A percentile compares a stretch with the other conserved stretches of the same genome.
phyloP scores from a whole-genome alignment of 2,113 vertebrate genomes.

The Dicentrarchus labrax region DNA sequence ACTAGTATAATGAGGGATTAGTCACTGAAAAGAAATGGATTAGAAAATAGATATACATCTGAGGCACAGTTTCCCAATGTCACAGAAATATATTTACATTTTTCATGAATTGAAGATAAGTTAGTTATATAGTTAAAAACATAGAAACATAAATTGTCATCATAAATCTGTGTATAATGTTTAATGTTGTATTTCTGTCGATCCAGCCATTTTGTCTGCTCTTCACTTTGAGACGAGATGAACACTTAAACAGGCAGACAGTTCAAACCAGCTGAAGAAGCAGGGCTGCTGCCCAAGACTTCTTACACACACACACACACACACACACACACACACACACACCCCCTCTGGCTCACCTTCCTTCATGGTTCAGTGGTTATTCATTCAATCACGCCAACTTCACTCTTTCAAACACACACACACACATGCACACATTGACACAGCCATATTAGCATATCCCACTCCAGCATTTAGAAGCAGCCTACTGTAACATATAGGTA shows the following conservation, averaged over 20 bases:
- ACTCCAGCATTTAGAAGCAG: slow-evolving; percentile 42
- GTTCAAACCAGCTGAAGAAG: slow-evolving; percentile 43
- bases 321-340: slow-evolving; percentile 28
- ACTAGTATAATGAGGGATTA: slow-evolving; percentile 15
- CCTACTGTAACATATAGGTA: slow-evolving; percentile 42
- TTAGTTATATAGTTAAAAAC: not conserved
- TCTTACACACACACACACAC: not conserved
- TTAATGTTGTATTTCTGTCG: not conserved
- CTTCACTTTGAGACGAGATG: slow-evolving; percentile 14
- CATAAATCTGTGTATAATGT: not conserved
- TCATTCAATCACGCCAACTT: slow-evolving; percentile 53
- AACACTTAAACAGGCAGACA: slow-evolving; percentile 26
- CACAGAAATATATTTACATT: not conserved
- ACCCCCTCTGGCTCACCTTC: slow-evolving; percentile 60
- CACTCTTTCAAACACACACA: slow-evolving; percentile 40
- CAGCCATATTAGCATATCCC: slow-evolving; percentile 49
- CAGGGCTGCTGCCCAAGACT: slow-evolving; percentile 16
- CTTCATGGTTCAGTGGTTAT: slow-evolving; percentile 63
- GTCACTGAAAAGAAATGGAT: not conserved
- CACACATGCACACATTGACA: slow-evolving; percentile 20
- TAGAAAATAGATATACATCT: not conserved
- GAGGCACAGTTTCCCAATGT: not conserved
- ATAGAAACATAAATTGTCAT: not conserved
- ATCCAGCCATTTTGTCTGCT: not conserved
- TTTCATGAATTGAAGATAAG: not conserved